Evolutionary conservation across 2,113 vertebrate genomes (phyloP), one percentile per base, ranked within the genome.

Genomic region (Oophaga pumilio): DNA sequence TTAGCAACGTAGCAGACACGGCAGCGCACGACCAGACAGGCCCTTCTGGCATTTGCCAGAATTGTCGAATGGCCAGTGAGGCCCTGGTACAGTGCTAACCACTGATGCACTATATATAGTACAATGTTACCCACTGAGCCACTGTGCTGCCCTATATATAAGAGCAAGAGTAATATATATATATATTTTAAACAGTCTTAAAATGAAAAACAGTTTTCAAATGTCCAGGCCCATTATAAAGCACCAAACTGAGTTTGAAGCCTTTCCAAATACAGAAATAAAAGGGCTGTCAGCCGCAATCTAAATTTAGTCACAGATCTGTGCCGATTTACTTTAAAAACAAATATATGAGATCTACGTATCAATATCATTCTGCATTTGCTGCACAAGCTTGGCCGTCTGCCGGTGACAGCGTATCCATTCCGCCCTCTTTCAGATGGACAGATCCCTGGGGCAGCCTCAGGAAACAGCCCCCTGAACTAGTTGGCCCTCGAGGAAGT

Each of bases 391-490:
- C 60, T 68, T 86, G 85, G 85, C 76, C 28, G 76, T 49, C 13
- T 66, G 74, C 85, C 85, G 79, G 22, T n/a, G 62, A 22, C 68
- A 76, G 56, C 43, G 8, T 79, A 79, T 69, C 74, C 85, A 79
- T 69, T 52, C 57, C 57, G 77, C 85, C 76, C 52, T 57, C 76
- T 77, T 71, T 86, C 68, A 73, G 62, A 69, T 83, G 81, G 81
- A 83, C 62, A 83, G 81, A 83, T 83, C 81, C 92, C 87, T 90
- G 82, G 94, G 95, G 95, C 92, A 90, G 84, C 91, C 94, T 95
- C 95, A 97, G 96, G 96, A 98, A 97, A 94, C 94, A 90, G 91
- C 92, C 95, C 95, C 91, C 91, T 89, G 93, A 94, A 95, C 93
- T 91, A 92, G 91, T 91, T 94, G 93, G 93, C 94, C 93, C 93